phyloP scores from a whole-genome alignment of 1,140 invertebrate species.

The Trinorchestia longiramus region DNA sequence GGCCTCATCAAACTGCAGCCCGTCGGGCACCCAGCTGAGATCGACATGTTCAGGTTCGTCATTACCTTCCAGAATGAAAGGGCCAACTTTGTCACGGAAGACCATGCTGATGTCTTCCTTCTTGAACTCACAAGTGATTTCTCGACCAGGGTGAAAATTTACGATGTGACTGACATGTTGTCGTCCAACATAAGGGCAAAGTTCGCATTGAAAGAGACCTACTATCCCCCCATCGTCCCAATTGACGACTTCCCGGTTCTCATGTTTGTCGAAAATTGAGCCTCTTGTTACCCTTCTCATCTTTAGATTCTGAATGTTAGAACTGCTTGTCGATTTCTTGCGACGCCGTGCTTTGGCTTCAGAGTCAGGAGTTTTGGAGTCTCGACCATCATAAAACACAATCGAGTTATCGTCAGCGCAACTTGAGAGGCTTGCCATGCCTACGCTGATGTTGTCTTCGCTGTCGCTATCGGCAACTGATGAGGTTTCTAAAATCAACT shows the following conservation, averaged over 20 bases:
- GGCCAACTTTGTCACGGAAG: conserved; percentile 62
- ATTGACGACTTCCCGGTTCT: conserved; percentile 57
- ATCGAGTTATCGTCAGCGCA: conserved; percentile 63
- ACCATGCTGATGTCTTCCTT: conserved; percentile 64
- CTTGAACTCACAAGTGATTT: conserved; percentile 72
- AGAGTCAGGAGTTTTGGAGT: conserved; percentile 64
- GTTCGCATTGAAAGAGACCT: conserved; percentile 71
- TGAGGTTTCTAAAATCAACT: neutral
- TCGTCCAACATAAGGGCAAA: conserved; percentile 75
- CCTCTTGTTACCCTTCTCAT: conserved; percentile 62
- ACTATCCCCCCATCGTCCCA: conserved; percentile 66
- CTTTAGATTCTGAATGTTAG: conserved; percentile 23
- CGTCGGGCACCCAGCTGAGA: conserved; percentile 66
- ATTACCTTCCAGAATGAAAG: conserved; percentile 43
- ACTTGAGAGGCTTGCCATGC: conserved; percentile 61
- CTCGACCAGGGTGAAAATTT: conserved; percentile 75
- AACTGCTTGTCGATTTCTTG: conserved; percentile 41
- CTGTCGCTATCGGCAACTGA: conserved; percentile 54
- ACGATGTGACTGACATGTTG: conserved; percentile 79
- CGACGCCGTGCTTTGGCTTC: conserved; percentile 7
- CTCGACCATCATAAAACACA: conserved; percentile 62
- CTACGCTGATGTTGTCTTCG: conserved; percentile 63
- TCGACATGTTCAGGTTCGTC: conserved; percentile 56
- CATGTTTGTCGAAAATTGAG: conserved; percentile 59
- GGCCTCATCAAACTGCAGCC: conserved; percentile 62